Evolutionary conservation across 2,888 invertebrate species (phyloP), one percentile per base, ranked within the genome.

Genomic region (Chrysodeixis includens): DNA sequence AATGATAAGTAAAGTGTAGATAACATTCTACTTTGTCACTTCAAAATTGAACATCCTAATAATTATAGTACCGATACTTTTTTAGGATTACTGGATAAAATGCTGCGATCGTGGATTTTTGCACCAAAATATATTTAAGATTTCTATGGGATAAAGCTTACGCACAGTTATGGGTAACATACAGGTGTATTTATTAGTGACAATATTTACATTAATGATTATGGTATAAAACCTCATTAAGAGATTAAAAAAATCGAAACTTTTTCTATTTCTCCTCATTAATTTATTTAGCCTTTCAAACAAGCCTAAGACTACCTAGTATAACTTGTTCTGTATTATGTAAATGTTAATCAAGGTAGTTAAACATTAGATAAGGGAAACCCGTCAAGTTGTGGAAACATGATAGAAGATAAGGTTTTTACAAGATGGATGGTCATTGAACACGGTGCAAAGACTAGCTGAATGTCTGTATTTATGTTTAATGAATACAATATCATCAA

Each of bases 261-360:
- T 32, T 3, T 32, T 30, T 30, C 5, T 30, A 30, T 30, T 30
- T 8, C 10, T 10, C 2, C 10, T 32, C 10, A 32, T 10, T 8
- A 9, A 35, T 35, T 35, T 35, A 12, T 14, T 35, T 35, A 35
- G 35, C 2, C 12, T 14, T 35, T 35, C 2, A 35, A 35, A 35
- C 14, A 35, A 35, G 14, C 35, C 46, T 7, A 46, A 9, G 3
- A 49, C 3, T 1, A 18, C 46, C 44, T 44, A 49, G 20, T 49
- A 49, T 3, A 20, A 20, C 20, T 49, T 49, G 46, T 49, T 40
- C 5, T 49, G 46, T 49, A 49, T 49, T 20, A 49, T 10, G 46
- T 49, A 49, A 49, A 49, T 18, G 46, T 49, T 20, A 49, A 49
- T 49, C 46, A 49, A 49, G 20, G 46, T 49, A 20, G 46, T 49